Evolutionary conservation across 1,140 invertebrate species (phyloP).

Genomic region (Nixonia krombeini): DNA sequence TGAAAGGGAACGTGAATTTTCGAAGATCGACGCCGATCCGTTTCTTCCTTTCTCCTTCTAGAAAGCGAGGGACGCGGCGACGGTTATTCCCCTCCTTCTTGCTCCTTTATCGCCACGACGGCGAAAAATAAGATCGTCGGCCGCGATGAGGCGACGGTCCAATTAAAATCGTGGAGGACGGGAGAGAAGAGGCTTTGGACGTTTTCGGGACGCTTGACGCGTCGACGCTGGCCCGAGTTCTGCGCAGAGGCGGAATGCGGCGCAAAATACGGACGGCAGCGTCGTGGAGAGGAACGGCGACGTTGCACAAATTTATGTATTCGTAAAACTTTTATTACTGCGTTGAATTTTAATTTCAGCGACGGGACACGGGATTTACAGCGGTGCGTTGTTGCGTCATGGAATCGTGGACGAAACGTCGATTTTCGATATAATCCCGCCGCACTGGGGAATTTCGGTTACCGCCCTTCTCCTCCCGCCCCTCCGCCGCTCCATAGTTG

Average conservation of each 20-base stretch:
- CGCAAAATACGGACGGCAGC: constrained; percentile 20
- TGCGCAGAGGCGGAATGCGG: constrained; percentile 18
- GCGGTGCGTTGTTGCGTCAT: constrained; percentile 1
- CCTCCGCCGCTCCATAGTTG: no score
- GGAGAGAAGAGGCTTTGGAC: no score
- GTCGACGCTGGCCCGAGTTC: no score
- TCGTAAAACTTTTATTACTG: constrained; percentile 21
- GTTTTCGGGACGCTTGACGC: no score
- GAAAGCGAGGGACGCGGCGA: constrained; percentile 42
- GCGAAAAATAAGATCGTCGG: constrained; percentile 14
- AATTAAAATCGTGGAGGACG: no score
- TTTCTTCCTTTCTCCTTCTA: constrained; percentile 55
- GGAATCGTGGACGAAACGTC: background rate
- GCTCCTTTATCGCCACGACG: no score
- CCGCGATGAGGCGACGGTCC: constrained; percentile 29
- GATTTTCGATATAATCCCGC: no score
- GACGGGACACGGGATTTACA: background rate
- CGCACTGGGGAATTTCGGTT: no score
- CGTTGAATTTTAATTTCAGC: constrained; percentile 14
- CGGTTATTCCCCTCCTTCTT: no score
- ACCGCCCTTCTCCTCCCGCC: no score
- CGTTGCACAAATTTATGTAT: constrained; percentile 26
- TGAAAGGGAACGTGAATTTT: constrained; percentile 64
- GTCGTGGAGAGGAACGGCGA: constrained; percentile 20
- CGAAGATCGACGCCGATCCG: constrained; percentile 53